Evolutionary conservation across 2,113 vertebrate genomes (phyloP).

Genomic region (Hassar affinis): DNA sequence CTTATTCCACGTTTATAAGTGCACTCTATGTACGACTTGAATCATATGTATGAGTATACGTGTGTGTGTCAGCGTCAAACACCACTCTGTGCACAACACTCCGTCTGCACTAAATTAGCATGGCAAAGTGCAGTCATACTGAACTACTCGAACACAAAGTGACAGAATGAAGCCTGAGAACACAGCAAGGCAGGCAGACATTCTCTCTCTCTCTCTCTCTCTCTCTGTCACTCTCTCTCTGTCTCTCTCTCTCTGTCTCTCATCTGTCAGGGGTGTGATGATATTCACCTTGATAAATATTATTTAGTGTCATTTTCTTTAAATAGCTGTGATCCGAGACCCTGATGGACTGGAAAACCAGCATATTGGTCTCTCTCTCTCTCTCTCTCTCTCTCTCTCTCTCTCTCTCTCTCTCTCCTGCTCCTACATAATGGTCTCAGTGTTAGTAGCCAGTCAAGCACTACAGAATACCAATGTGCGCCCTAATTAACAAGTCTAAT

Average conservation of each 20-base stretch:
- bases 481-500: slow-evolving; percentile 52
- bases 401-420: neutral
- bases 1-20: slow-evolving; percentile 21
- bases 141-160: slow-evolving; percentile 22
- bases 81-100: slow-evolving; percentile 35
- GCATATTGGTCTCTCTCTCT: neutral
- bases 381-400: slow-evolving; percentile 11
- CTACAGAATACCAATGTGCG: slow-evolving; percentile 16
- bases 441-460: slow-evolving; percentile 20
- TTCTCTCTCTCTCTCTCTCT: neutral
- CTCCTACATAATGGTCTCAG: slow-evolving; percentile 26
- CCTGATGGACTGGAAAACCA: neutral
- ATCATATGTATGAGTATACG: neutral
- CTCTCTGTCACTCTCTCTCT: neutral
- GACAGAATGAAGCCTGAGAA: slow-evolving; percentile 12
- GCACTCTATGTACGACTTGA: slow-evolving; percentile 23
- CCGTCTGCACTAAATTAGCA: slow-evolving; percentile 47
- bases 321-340: slow-evolving; percentile 13
- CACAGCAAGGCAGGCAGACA: slow-evolving; percentile 1
- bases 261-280: neutral
- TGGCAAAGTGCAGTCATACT: slow-evolving; percentile 37
- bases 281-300: neutral
- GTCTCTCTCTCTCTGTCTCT: neutral
- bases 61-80: slow-evolving; percentile 25
- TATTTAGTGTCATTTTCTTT: slow-evolving; percentile 4